Conservation (phyloP, 2,797 vertebrate genomes). For the Hybognathus amarus region DNA sequence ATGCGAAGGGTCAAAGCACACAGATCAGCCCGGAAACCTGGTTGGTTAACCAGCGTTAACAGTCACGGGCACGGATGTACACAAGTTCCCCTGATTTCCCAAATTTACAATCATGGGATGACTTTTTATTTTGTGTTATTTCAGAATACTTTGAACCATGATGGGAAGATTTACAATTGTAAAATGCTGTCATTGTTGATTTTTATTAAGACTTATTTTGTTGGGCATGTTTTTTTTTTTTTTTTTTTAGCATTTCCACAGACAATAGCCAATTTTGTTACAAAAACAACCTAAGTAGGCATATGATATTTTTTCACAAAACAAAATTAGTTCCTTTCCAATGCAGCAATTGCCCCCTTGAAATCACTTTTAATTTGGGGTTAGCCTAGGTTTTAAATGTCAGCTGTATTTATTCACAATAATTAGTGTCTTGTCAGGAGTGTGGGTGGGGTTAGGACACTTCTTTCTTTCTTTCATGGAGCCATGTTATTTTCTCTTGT, state of each 20-base stretch:
- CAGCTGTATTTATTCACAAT: conserved; percentile 81
- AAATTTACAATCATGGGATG: conserved; percentile 73
- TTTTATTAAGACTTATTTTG: conserved; percentile 64
- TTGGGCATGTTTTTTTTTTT: conserved; percentile 66
- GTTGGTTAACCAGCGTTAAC: conserved; percentile 69
- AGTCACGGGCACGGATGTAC: conserved; percentile 73
- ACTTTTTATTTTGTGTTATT: conserved; percentile 65
- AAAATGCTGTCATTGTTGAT: conserved; percentile 65
- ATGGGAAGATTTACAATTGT: conserved; percentile 65
- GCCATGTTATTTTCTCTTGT: conserved; percentile 70
- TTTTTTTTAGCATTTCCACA: conserved; percentile 11
- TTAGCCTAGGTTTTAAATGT: conserved; percentile 75
- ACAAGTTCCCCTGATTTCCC: conserved; percentile 71
- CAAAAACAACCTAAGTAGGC: conserved; percentile 64
- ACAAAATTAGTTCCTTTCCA: conserved; percentile 66
- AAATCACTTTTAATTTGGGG: conserved; percentile 76
- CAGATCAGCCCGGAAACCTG: conserved; percentile 73
- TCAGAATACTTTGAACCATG: conserved; percentile 65
- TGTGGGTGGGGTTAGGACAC: conserved; percentile 73
- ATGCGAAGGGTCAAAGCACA: conserved; percentile 83
- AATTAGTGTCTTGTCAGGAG: conserved; percentile 72
- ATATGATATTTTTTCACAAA: conserved; percentile 68
- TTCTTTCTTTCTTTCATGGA: conserved; percentile 66
- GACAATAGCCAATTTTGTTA: conserved; percentile 59
- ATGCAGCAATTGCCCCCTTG: conserved; percentile 73